Base-by-base conservation (phyloP, 2,888 invertebrate species). In the Nezara viridula region DNA sequence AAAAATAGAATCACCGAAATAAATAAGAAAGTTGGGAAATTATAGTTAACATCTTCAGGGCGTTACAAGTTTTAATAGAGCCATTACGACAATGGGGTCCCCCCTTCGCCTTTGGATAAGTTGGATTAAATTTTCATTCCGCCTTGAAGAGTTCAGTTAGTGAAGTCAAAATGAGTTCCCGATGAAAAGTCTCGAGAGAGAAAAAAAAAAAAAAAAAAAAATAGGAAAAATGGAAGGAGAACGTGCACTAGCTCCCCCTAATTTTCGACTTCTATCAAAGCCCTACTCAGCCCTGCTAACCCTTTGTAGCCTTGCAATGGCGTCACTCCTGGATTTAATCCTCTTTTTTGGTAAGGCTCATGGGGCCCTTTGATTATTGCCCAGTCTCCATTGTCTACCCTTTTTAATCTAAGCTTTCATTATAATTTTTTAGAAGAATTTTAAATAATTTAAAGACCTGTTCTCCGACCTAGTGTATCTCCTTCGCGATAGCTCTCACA, bases 281-380 rank as follows among this genome's bases (percentile, higher is more conserved):
- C 81, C 81, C 44, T 73, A 19, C 66, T 66, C 66, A 32, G 32
- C 2, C n/a, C n/a, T 2, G 2, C 24, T 12, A 81, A 81, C 44
- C 81, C 81, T 81, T 81, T 81, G 44, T 81, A 47, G 44, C 40
- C 24, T 73, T 0, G 37, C 44, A 6, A n/a, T 44, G 40, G 81
- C 81, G 60, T 27, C 60, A 60, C 27, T 73, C 32, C 19, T 19
- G 66, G 66, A 16, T 73, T 37, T 81, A 81, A 81, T 81, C 44
- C n/a, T 44, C 37, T 40, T 73, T 73, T 73, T 73, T 37, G 32
- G 19, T 6, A 73, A 14, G 32, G 81, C 40, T 81, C 44, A 81
- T 44, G 44, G 16, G n/a, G 37, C 24, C 87, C 81, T 77, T 77
- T 85, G 44, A 44, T 52, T 55, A 77, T 47, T 87, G 37, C 85